phyloP scores from a whole-genome alignment of 1,140 invertebrate species.

The Cecropterus lyciades region DNA sequence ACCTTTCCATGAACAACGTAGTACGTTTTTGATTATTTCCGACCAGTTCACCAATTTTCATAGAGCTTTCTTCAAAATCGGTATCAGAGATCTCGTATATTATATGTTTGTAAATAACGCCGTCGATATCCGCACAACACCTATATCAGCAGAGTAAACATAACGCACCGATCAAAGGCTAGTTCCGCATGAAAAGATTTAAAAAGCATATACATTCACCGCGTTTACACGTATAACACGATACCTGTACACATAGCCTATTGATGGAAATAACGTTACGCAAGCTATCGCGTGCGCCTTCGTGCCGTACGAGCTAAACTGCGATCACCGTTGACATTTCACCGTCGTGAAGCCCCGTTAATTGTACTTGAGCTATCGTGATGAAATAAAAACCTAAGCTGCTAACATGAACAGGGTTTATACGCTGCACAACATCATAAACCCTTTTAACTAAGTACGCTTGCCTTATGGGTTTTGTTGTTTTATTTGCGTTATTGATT shows the following conservation, averaged over 20 bases:
- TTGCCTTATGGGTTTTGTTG: background rate
- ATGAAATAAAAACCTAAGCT: constrained; percentile 30
- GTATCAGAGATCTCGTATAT: too few relatives aligned
- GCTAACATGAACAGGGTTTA: constrained; percentile 9
- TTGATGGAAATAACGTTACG: constrained; percentile 18
- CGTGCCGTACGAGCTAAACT: constrained; percentile 21
- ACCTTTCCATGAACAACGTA: too few relatives aligned
- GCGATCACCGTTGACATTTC: constrained; percentile 25
- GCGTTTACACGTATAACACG: background rate
- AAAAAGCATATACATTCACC: constrained; percentile 1
- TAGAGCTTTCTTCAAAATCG: too few relatives aligned
- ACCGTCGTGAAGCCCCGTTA: constrained; percentile 24
- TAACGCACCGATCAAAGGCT: background rate
- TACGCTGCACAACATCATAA: background rate
- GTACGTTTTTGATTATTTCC: too few relatives aligned
- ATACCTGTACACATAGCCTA: background rate
- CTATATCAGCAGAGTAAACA: background rate
- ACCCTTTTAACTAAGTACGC: background rate
- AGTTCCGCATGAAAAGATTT: background rate
- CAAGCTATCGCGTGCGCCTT: constrained; percentile 18
- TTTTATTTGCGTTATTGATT: too few relatives aligned
- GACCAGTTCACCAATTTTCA: too few relatives aligned
- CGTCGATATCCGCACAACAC: too few relatives aligned
- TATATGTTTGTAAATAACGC: too few relatives aligned
- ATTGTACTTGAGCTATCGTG: constrained; percentile 27